Conservation (phyloP, 2,888 invertebrate species). For the Andrena fulva region DNA sequence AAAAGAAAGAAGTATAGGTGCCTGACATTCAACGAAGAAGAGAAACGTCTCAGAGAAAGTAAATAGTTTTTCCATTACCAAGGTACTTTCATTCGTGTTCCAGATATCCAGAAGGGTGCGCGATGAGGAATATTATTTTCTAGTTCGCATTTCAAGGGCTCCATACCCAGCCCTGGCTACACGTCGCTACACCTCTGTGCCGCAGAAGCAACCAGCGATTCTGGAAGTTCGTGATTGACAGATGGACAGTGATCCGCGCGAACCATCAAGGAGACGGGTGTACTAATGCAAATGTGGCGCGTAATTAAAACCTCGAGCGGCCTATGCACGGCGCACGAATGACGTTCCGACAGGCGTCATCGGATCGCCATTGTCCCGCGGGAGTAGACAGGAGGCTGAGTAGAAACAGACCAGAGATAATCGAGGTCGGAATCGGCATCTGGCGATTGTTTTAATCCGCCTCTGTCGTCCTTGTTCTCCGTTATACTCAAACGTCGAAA, state of each 20-base stretch:
- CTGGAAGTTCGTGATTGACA: conserved; percentile 46
- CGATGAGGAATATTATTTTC: too few relatives aligned
- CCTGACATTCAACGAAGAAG: too few relatives aligned
- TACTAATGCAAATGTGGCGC: conserved; percentile 26
- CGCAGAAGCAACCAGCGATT: neutral
- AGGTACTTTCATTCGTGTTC: too few relatives aligned
- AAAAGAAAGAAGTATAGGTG: too few relatives aligned
- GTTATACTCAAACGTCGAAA: conserved; percentile 30
- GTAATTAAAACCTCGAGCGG: conserved; percentile 52
- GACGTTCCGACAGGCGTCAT: conserved; percentile 52
- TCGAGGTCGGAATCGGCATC: conserved; percentile 50
- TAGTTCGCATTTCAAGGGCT: too few relatives aligned
- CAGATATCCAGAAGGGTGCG: too few relatives aligned
- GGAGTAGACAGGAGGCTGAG: conserved; percentile 7
- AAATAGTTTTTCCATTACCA: too few relatives aligned
- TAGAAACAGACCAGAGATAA: conserved; percentile 38
- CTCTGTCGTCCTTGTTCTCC: conserved; percentile 8
- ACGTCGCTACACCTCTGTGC: too few relatives aligned
- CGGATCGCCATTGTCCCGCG: conserved; percentile 21
- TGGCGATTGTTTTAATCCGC: conserved; percentile 44
- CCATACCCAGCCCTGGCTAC: too few relatives aligned
- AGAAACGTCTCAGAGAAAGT: too few relatives aligned
- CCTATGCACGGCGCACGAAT: conserved; percentile 20
- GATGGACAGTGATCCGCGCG: conserved; percentile 26
- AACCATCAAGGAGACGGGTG: conserved; percentile 1